These are phyloP conservation scores for Drosophila helvetica DNA, from an alignment of 2,888 invertebrate genomes.

Conservation along the genomic window DNA sequence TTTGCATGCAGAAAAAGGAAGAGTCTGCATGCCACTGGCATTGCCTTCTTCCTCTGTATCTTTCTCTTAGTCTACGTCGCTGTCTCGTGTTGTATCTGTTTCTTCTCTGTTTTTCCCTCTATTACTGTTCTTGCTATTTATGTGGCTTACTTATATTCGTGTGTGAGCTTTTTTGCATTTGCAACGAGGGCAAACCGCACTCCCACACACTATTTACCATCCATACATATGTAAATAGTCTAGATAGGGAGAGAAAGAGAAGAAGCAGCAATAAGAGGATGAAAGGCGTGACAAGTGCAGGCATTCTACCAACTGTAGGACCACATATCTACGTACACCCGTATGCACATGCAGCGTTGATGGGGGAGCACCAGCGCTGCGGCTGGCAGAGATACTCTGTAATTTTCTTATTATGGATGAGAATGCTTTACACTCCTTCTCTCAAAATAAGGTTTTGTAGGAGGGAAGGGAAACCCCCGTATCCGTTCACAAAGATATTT, in stretches of 20 bases:
- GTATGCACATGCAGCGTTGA: constrained; percentile 59
- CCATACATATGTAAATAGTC: constrained; percentile 49
- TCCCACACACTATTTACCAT: constrained; percentile 14
- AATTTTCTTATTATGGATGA: constrained; percentile 64
- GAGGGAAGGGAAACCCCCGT: too few relatives aligned
- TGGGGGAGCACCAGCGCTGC: too few relatives aligned
- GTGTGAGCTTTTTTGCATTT: constrained; percentile 59
- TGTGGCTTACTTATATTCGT: constrained; percentile 60
- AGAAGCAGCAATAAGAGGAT: too few relatives aligned
- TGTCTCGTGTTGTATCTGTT: background rate
- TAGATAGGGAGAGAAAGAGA: too few relatives aligned
- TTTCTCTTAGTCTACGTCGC: constrained; percentile 24
- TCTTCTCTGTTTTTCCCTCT: too few relatives aligned
- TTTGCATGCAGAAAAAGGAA: background rate
- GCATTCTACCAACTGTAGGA: too few relatives aligned
- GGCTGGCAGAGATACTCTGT: constrained; percentile 27
- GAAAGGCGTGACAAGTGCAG: constrained; percentile 42
- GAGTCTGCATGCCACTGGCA: constrained; percentile 20
- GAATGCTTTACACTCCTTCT: too few relatives aligned
- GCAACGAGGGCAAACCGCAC: constrained; percentile 66
- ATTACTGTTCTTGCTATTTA: constrained; percentile 28
- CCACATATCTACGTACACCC: constrained; percentile 20
- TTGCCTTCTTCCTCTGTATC: constrained; percentile 5
- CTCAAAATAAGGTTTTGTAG: too few relatives aligned
- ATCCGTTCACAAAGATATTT: too few relatives aligned